Evolutionary conservation across 2,888 invertebrate genomes (phyloP).

Genomic region (Pachycephus smyrnensis): DNA sequence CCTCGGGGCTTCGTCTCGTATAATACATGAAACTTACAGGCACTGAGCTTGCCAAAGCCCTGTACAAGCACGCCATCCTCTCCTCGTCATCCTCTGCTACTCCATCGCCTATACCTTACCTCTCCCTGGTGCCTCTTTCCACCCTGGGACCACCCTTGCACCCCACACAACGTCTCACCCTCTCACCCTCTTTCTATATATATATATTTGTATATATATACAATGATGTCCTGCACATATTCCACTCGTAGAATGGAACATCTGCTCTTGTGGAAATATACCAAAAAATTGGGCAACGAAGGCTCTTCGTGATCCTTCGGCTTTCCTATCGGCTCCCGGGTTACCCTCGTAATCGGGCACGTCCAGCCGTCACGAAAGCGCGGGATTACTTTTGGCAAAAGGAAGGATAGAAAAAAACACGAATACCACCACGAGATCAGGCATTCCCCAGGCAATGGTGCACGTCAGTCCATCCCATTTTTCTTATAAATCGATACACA

Average conservation of each 20-base stretch:
- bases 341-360: conserved; percentile 1
- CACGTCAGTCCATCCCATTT: background rate
- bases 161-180: background rate
- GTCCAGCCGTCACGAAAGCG: background rate
- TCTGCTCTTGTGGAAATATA: conserved; percentile 28
- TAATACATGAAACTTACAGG: conserved; percentile 49
- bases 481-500: background rate
- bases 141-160: background rate
- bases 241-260: conserved; percentile 33
- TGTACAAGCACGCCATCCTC: conserved; percentile 32
- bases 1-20: conserved; percentile 47
- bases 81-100: conserved; percentile 9
- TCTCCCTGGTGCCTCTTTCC: conserved; percentile 2
- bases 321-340: background rate
- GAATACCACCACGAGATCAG: background rate
- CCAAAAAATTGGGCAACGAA: background rate
- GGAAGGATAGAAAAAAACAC: background rate
- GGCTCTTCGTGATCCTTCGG: background rate
- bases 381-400: background rate
- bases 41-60: conserved; percentile 40
- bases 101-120: conserved; percentile 6
- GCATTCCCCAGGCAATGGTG: background rate
- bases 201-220: background rate
- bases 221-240: conserved; percentile 17
- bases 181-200: conserved; percentile 4